A percentile compares a stretch with the other conserved stretches of the same genome.
These are phyloP conservation scores for Caenorhabditis becei DNA, from an alignment of 2,888 invertebrate genomes.

Conservation along the genomic window DNA sequence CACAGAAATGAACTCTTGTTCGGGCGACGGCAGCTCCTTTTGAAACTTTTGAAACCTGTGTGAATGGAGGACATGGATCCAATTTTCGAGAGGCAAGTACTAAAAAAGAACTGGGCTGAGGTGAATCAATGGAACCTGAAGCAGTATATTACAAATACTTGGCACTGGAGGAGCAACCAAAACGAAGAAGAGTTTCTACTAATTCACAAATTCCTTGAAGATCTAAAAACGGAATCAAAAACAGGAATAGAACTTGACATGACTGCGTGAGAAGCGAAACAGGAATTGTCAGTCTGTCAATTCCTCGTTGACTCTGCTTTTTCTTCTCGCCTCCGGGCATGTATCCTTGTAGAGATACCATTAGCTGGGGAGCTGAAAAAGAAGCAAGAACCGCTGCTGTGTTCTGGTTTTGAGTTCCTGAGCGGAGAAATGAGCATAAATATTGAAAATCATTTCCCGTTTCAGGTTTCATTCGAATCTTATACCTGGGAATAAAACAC, in stretches of 20 bases:
- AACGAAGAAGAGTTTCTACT: no score
- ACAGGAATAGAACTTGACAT: no score
- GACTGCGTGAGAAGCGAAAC: slow-evolving; percentile 40
- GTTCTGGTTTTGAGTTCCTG: neutral
- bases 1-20: slow-evolving; percentile 40
- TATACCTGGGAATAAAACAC: no score
- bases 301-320: slow-evolving; percentile 18
- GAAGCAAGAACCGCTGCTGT: neutral
- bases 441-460: neutral
- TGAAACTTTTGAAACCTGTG: neutral
- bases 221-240: neutral
- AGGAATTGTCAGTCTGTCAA: slow-evolving; percentile 32
- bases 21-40: neutral
- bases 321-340: slow-evolving; percentile 35
- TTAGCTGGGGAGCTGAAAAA: slow-evolving; percentile 19
- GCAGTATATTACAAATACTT: no score
- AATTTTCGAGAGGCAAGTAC: no score
- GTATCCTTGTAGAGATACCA: slow-evolving; percentile 19
- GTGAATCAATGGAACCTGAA: no score
- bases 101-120: no score
- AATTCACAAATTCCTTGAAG: no score
- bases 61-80: no score
- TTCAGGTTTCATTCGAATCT: no score
- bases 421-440: no score
- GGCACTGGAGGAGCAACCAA: no score